Base-by-base conservation (phyloP, 2,888 invertebrate genomes). In the Elysia crispata region DNA sequence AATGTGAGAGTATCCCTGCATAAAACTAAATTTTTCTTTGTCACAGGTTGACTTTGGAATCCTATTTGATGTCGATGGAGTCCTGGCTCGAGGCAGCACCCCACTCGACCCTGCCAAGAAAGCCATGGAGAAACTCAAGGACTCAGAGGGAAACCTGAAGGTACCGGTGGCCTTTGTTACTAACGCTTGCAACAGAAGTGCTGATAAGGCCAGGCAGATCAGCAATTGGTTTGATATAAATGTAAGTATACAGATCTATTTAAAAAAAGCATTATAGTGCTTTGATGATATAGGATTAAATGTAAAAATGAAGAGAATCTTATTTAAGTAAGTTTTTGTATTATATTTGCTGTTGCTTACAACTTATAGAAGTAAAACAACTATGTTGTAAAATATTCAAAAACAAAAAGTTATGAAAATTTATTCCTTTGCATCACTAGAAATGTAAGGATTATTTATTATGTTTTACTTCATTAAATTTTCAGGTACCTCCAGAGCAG, bases 1-100 rank as follows among this genome's bases (percentile, higher is more conserved):
- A n/a, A n/a, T n/a, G n/a, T n/a, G n/a, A n/a, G n/a, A n/a, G n/a
- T n/a, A n/a, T n/a, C n/a, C n/a, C n/a, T n/a, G n/a, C n/a, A n/a
- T n/a, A n/a, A n/a, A n/a, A n/a, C n/a, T n/a, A n/a, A n/a, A n/a
- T n/a, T n/a, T n/a, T n/a, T n/a, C n/a, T 62, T 66, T 66, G n/a
- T 82, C 83, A 1, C 86, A 92, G 91, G 89, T 90, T 3, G 86
- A 88, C 69, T 92, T 92, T 81, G 92, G 92, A n/a, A 89, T 92
- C 41, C 83, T 91, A 74, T 92, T 92, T 86, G 92, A 92, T 81
- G 91, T 92, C 20, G 92, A 92, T 77, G 92, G 92, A 0, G 92
- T 92, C 5, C 81, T 92, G 50, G 91, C 91, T 1, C 80, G 91
- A 41, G 92, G 92, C 20, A 88, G 88, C 50, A 87, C 86, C n/a